These are phyloP conservation scores for Latrodectus elegans DNA, from an alignment of 2,888 invertebrate genomes.

Conservation along the genomic window DNA sequence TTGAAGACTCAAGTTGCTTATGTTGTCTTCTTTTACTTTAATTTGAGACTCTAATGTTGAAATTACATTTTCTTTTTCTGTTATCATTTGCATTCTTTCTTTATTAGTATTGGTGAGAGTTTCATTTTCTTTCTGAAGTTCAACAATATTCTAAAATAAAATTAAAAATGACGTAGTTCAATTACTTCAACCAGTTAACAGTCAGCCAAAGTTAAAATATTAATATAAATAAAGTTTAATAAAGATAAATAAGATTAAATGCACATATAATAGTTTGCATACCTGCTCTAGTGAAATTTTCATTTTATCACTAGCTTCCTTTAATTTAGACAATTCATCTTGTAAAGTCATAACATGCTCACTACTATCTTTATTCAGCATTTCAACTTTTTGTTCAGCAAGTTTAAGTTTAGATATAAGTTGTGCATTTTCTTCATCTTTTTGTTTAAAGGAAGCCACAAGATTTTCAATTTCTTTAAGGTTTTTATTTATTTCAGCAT, in stretches of 20 bases:
- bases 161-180: neutral
- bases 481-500: neutral
- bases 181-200: neutral
- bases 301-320: slow-evolving; percentile 38
- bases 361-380: slow-evolving; percentile 60
- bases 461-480: slow-evolving; percentile 19
- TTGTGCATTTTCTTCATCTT: slow-evolving; percentile 49
- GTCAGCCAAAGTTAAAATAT: neutral
- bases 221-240: neutral
- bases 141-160: slow-evolving; percentile 18
- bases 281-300: slow-evolving; percentile 42
- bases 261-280: neutral
- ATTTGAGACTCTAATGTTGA: slow-evolving; percentile 10
- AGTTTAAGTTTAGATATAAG: slow-evolving; percentile 45
- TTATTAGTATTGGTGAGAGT: slow-evolving; percentile 1
- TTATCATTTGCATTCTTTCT: slow-evolving; percentile 4
- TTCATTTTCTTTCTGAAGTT: slow-evolving; percentile 27
- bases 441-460: slow-evolving; percentile 12
- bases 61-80: slow-evolving; percentile 12
- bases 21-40: slow-evolving; percentile 5
- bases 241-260: neutral
- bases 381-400: slow-evolving; percentile 55
- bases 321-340: slow-evolving; percentile 42
- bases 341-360: slow-evolving; percentile 56
- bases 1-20: slow-evolving; percentile 12